These are phyloP conservation scores for Thalassoma bifasciatum DNA, from an alignment of 2,113 vertebrate species.

Conservation along the genomic window DNA sequence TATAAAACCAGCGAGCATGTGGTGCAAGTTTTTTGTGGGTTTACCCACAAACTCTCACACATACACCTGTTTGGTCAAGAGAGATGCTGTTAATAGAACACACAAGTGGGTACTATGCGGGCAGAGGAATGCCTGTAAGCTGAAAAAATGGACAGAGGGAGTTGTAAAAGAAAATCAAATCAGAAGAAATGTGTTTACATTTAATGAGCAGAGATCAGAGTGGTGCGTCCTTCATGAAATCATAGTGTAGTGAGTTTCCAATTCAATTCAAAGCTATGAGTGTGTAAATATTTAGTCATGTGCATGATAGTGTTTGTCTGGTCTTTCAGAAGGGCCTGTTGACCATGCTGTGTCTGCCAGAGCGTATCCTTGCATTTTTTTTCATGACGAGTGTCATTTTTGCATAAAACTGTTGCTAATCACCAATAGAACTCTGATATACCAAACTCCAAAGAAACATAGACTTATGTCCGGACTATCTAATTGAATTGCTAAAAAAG, in stretches of 20 bases:
- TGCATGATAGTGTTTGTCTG: constrained; percentile 42
- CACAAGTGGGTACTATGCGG: not conserved
- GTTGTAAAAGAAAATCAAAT: not conserved
- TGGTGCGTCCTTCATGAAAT: not conserved
- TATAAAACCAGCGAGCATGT: constrained; percentile 65
- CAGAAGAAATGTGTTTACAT: not conserved
- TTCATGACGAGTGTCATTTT: no score
- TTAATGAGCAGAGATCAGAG: not conserved
- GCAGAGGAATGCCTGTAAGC: not conserved
- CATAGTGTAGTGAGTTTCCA: constrained; percentile 9
- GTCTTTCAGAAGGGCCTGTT: constrained; percentile 36
- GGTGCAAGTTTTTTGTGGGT: constrained; percentile 41
- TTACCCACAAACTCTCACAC: not conserved
- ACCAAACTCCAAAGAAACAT: no score
- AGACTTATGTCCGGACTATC: no score
- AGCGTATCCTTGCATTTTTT: no score
- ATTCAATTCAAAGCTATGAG: no score
- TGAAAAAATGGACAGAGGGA: not conserved
- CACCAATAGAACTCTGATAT: no score
- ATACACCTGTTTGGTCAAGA: constrained; percentile 34
- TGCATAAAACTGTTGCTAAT: no score
- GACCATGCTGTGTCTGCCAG: not conserved
- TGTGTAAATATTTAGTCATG: constrained; percentile 44
- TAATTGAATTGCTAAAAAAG: no score
- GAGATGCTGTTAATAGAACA: not conserved